Evolutionary conservation across 2,797 vertebrate species (phyloP).

Genomic region (Danionella dracula): DNA sequence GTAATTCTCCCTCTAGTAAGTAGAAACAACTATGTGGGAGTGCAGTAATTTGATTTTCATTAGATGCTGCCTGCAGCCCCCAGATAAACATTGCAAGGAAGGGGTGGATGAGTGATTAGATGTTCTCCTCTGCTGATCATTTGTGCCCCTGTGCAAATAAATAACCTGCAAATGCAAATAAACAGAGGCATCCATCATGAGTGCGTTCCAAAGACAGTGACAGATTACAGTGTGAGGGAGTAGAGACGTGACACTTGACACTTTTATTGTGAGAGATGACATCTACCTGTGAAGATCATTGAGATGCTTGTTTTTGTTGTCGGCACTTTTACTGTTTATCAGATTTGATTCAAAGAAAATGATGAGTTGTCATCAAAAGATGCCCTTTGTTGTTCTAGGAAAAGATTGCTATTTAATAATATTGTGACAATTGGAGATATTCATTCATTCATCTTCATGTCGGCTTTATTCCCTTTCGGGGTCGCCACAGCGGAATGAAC

Average conservation of each 20-base stretch:
- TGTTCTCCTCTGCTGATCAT: conserved; percentile 51
- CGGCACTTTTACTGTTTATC: too few relatives aligned
- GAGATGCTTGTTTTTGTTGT: conserved; percentile 49
- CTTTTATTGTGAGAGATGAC: conserved; percentile 55
- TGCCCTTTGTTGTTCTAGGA: too few relatives aligned
- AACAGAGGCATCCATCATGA: conserved; percentile 70
- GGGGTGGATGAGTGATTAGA: conserved; percentile 47
- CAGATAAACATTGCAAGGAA: conserved; percentile 45
- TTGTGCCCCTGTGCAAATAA: conserved; percentile 66
- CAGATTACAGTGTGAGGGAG: conserved; percentile 58
- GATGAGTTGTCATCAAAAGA: too few relatives aligned
- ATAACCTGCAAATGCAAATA: conserved; percentile 70
- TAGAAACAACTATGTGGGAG: background rate
- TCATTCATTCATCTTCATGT: too few relatives aligned
- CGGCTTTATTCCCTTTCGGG: too few relatives aligned
- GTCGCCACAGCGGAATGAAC: too few relatives aligned
- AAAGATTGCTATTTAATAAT: too few relatives aligned
- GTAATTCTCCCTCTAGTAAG: background rate
- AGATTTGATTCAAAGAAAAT: too few relatives aligned
- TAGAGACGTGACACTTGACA: conserved; percentile 52
- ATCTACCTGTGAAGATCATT: conserved; percentile 43
- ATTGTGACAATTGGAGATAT: too few relatives aligned
- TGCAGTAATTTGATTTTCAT: background rate
- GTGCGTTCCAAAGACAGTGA: conserved; percentile 58
- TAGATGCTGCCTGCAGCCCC: conserved; percentile 36